phyloP scores from a whole-genome alignment of 1,140 invertebrate genomes.

The Colletes gigas region DNA sequence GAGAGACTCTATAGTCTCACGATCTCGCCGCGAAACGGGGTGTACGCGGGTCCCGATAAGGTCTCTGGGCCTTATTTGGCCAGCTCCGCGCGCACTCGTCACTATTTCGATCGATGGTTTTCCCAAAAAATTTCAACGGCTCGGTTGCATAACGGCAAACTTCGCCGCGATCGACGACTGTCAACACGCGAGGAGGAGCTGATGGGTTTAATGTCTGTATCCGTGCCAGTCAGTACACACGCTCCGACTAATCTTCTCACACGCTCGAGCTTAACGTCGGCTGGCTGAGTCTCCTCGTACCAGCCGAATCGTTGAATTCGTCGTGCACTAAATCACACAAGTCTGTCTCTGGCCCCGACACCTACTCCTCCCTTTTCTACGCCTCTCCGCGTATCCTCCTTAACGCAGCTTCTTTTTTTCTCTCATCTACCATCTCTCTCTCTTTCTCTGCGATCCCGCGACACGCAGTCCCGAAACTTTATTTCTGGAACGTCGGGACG shows the following conservation, averaged over 20 bases:
- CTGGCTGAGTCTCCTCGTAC: background rate
- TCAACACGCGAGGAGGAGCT: conserved; percentile 43
- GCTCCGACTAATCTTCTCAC: conserved; percentile 75
- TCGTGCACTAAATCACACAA: background rate
- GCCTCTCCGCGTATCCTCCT: background rate
- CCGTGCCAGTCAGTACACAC: conserved; percentile 76
- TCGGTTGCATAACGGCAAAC: conserved; percentile 43
- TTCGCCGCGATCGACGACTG: conserved; percentile 52
- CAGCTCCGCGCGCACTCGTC: background rate
- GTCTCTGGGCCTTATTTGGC: no score
- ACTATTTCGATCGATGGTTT: background rate
- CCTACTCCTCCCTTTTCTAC: background rate
- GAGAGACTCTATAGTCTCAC: no score
- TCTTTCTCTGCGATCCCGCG: background rate
- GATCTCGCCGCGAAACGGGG: no score
- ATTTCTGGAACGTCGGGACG: no score
- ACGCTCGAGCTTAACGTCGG: conserved; percentile 55
- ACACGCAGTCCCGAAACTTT: background rate
- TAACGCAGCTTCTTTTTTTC: background rate
- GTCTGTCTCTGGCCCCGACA: background rate
- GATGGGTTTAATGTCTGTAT: conserved; percentile 80
- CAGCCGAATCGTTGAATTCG: background rate
- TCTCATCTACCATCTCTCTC: background rate
- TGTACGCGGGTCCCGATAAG: no score
- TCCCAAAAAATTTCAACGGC: background rate